Evolutionary conservation across 2,113 vertebrate genomes (phyloP).

Genomic region (Cephalopterus ornatus): DNA sequence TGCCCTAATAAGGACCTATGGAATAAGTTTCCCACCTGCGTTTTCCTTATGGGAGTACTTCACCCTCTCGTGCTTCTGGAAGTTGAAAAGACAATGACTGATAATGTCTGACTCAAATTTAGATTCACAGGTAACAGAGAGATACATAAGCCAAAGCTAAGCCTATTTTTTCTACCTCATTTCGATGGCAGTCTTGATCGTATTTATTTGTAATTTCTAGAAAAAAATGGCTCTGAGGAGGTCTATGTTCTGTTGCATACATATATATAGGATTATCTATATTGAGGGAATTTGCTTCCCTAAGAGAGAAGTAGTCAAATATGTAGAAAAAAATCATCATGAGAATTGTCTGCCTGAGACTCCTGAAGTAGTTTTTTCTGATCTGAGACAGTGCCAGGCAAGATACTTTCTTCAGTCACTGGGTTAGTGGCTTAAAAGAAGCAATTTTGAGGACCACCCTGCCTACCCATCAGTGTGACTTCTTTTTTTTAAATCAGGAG

Average conservation of each 20-base stretch:
- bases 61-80: background rate
- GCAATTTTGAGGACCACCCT: background rate
- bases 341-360: background rate
- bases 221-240: background rate
- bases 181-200: background rate
- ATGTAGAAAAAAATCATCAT: background rate
- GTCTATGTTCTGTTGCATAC: background rate
- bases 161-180: background rate
- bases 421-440: background rate
- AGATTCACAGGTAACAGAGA: background rate
- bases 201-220: background rate
- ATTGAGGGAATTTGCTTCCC: background rate
- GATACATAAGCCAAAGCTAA: background rate
- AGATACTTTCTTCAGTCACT: background rate
- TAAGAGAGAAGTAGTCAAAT: background rate
- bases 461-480: background rate
- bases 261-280: background rate
- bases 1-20: background rate
- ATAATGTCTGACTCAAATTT: background rate
- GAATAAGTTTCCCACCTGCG: background rate
- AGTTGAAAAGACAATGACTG: background rate
- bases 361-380: background rate
- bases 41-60: background rate
- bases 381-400: background rate
- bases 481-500: background rate